A percentile compares a stretch with the other conserved stretches of the same genome.
These are phyloP conservation scores for Oxycera nigricornis DNA, from an alignment of 2,888 invertebrate species.

Conservation along the genomic window DNA sequence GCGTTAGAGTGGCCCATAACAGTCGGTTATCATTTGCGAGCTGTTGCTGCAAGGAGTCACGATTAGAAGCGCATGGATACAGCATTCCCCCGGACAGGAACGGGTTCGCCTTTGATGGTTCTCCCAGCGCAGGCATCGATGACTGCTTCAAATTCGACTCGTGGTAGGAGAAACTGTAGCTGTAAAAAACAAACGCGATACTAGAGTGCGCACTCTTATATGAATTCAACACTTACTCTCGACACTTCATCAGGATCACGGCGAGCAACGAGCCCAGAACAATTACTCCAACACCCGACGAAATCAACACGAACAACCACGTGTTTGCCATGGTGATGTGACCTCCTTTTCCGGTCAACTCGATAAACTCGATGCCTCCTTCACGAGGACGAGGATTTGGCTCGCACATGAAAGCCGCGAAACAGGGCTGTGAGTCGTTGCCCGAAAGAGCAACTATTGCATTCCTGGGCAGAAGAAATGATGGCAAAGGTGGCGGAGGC, in stretches of 20 bases:
- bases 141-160: conserved; percentile 63
- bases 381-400: conserved; percentile 66
- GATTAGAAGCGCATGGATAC: conserved; percentile 66
- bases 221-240: conserved; percentile 74
- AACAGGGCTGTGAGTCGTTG: conserved; percentile 71
- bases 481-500: conserved; percentile 85
- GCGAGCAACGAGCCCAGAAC: conserved; percentile 80
- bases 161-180: conserved; percentile 59
- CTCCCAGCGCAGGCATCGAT: conserved; percentile 67
- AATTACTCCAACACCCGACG: conserved; percentile 80
- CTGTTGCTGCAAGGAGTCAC: conserved; percentile 60
- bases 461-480: conserved; percentile 67
- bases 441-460: conserved; percentile 61
- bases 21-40: conserved; percentile 72
- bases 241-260: conserved; percentile 79
- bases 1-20: conserved; percentile 85
- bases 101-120: conserved; percentile 63
- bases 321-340: conserved; percentile 70
- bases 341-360: conserved; percentile 73
- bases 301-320: conserved; percentile 81
- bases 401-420: conserved; percentile 70
- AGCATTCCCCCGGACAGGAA: conserved; percentile 66
- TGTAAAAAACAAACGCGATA: conserved; percentile 42
- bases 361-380: conserved; percentile 79
- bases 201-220: neutral